Percentiles rank a stretch among this genome's conserved stretches.
These are phyloP conservation scores for Andrena trimmerana DNA, from an alignment of 2,888 invertebrate genomes.

Conservation along the genomic window DNA sequence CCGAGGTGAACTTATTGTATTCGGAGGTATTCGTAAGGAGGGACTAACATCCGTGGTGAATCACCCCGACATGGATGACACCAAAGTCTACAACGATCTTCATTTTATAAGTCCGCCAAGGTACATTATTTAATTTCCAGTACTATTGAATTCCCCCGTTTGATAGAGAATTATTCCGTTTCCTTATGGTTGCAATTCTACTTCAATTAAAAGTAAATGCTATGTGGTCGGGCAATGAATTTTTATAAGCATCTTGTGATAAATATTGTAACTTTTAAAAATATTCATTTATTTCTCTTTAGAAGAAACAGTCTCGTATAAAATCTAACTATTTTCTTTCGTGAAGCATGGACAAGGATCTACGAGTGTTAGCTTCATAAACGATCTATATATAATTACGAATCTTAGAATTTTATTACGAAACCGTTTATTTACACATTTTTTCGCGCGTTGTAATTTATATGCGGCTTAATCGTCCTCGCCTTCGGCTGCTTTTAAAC, in stretches of 20 bases:
- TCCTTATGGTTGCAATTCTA: slow-evolving; percentile 16
- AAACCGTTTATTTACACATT: slow-evolving; percentile 47
- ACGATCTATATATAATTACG: slow-evolving; percentile 20
- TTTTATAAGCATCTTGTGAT: slow-evolving; percentile 28
- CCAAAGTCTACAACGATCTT: slow-evolving; percentile 83
- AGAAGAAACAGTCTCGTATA: slow-evolving; percentile 1
- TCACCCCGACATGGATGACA: slow-evolving; percentile 79
- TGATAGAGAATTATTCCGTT: slow-evolving; percentile 26
- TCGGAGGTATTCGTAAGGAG: slow-evolving; percentile 97
- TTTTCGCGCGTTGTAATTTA: slow-evolving; percentile 5
- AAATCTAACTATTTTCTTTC: slow-evolving; percentile 13
- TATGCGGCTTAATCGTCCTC: slow-evolving; percentile 60
- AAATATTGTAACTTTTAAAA: slow-evolving; percentile 23
- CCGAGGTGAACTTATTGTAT: slow-evolving; percentile 96
- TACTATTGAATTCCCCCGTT: slow-evolving; percentile 30
- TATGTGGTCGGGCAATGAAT: slow-evolving; percentile 5
- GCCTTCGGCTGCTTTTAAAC: slow-evolving; percentile 86
- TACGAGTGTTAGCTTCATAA: slow-evolving; percentile 11
- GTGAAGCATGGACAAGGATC: slow-evolving; percentile 17
- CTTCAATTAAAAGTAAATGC: slow-evolving; percentile 20
- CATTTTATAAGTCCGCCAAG: slow-evolving; percentile 83
- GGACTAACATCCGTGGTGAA: slow-evolving; percentile 87
- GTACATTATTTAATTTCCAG: slow-evolving; percentile 79
- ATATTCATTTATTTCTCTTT: slow-evolving; percentile 23
- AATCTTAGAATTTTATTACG: slow-evolving; percentile 31